Conservation (phyloP, 2,888 invertebrate species). For the Folsomia manolachei region DNA sequence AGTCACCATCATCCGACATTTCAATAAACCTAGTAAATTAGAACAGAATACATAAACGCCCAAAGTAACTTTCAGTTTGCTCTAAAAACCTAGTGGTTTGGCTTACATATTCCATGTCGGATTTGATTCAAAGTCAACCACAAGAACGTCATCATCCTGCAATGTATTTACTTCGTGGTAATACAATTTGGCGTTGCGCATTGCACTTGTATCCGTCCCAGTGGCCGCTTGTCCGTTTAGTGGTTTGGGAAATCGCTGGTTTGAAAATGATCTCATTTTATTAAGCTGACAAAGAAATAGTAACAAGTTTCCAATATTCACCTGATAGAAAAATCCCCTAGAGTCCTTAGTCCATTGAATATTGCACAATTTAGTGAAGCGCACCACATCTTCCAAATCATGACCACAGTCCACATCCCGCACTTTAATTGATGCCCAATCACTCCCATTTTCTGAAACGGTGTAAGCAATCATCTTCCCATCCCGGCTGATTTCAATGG, state of each 20-base stretch:
- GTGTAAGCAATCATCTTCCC: slow-evolving; percentile 87
- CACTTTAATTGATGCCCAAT: slow-evolving; percentile 89
- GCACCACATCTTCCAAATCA: slow-evolving; percentile 81
- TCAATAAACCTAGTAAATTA: background rate
- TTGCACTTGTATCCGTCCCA: slow-evolving; percentile 83
- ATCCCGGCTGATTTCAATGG: slow-evolving; percentile 80
- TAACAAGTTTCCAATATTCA: too few species aligned
- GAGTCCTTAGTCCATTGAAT: slow-evolving; percentile 94
- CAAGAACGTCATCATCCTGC: slow-evolving; percentile 79
- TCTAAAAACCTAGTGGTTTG: background rate
- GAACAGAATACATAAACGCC: background rate
- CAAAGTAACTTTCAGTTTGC: background rate
- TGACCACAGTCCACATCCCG: slow-evolving; percentile 71
- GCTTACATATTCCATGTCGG: slow-evolving; percentile 83
- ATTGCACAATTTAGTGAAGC: slow-evolving; percentile 85
- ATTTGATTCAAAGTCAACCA: slow-evolving; percentile 84
- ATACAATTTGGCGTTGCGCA: slow-evolving; percentile 85
- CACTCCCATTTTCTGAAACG: slow-evolving; percentile 87
- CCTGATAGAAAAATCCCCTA: slow-evolving; percentile 89
- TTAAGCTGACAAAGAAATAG: background rate
- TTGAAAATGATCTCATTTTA: too few species aligned
- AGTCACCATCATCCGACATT: slow-evolving; percentile 83
- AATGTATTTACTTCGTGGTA: slow-evolving; percentile 84
- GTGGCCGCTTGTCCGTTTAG: slow-evolving; percentile 71
- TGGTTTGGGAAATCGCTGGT: slow-evolving; percentile 73